Evolutionary conservation across 2,797 vertebrate species (phyloP).

Genomic region (Rachycentron canadum): DNA sequence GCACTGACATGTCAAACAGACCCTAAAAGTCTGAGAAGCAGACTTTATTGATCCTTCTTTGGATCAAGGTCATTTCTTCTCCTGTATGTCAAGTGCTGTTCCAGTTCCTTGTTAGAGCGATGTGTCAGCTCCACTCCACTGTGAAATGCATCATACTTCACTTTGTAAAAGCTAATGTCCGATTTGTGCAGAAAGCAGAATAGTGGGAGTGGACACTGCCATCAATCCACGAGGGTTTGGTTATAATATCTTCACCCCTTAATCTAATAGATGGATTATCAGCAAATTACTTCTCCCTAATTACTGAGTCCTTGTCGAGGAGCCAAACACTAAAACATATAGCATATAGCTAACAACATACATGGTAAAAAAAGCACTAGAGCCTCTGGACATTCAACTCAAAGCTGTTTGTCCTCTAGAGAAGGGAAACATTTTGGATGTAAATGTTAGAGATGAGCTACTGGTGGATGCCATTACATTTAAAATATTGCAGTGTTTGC

Average conservation of each 20-base stretch:
- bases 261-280: slow-evolving; percentile 7
- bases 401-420: slow-evolving; percentile 1
- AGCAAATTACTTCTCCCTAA: slow-evolving; percentile 2
- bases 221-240: neutral
- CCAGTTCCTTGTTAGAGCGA: neutral
- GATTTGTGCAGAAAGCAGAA: slow-evolving; percentile 4
- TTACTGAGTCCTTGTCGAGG: neutral
- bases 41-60: slow-evolving; percentile 17
- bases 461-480: neutral
- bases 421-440: neutral
- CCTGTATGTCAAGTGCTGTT: slow-evolving; percentile 1
- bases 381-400: neutral
- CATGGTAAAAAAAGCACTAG: neutral
- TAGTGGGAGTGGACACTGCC: neutral
- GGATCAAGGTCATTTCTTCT: slow-evolving; percentile 7
- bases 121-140: slow-evolving; percentile 8
- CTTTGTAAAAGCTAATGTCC: neutral
- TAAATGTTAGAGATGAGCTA: neutral
- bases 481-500: neutral
- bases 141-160: slow-evolving; percentile 29
- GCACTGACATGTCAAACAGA: neutral
- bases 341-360: neutral
- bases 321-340: neutral
- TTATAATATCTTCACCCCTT: neutral
- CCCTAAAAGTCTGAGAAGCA: neutral